Percentiles rank a stretch among this genome's conserved stretches.
Evolutionary conservation across 2,888 invertebrate species (phyloP).

Genomic region (Drosophila hamatofila): DNA sequence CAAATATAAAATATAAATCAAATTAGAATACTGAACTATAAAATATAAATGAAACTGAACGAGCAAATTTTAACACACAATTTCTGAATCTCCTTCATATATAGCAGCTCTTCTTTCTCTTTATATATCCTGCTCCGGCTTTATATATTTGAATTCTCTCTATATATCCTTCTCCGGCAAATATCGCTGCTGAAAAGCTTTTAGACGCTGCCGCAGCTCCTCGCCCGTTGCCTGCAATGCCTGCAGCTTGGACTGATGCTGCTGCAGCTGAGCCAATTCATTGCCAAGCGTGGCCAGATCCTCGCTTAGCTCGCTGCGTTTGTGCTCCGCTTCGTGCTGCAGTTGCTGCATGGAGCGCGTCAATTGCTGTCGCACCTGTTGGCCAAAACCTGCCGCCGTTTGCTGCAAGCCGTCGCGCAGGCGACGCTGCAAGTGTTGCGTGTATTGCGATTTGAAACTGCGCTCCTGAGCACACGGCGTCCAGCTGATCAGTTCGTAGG

Average conservation of each 20-base stretch:
- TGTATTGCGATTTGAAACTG: slow-evolving; percentile 97
- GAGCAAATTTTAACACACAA: too few species aligned
- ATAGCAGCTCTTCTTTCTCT: background rate
- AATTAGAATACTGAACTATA: background rate
- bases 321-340: slow-evolving; percentile 5
- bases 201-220: slow-evolving; percentile 32
- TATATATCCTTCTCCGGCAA: slow-evolving; percentile 12
- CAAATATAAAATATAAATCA: background rate
- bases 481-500: slow-evolving; percentile 98
- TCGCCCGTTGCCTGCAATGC: slow-evolving; percentile 17
- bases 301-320: slow-evolving; percentile 12
- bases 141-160: background rate
- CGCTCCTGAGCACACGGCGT: slow-evolving; percentile 97
- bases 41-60: background rate
- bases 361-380: slow-evolving; percentile 83
- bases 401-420: slow-evolving; percentile 95
- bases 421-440: slow-evolving; percentile 95
- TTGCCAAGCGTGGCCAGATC: slow-evolving; percentile 13
- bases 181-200: slow-evolving; percentile 48
- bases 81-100: too few species aligned
- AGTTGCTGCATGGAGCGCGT: slow-evolving; percentile 16
- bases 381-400: slow-evolving; percentile 97
- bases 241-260: slow-evolving; percentile 25
- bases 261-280: slow-evolving; percentile 25
- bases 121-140: background rate